Conservation (phyloP, 92 coral and sea anemone genomes). For the Actinostola sp. region DNA sequence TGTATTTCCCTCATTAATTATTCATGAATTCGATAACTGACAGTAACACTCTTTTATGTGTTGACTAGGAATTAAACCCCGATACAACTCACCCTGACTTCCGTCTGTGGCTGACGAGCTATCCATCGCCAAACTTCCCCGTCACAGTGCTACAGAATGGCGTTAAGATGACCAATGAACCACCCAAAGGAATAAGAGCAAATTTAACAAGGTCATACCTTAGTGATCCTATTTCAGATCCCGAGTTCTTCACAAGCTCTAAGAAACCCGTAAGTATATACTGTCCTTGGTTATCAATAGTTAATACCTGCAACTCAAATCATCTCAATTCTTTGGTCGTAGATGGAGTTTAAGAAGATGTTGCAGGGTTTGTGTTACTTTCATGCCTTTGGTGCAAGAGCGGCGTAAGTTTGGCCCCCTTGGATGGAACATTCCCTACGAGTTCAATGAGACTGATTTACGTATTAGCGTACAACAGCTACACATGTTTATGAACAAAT, state of each 20-base stretch:
- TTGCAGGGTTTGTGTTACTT: conserved; percentile 93
- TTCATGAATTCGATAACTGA: too few relatives aligned
- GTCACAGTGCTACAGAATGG: conserved; percentile 99
- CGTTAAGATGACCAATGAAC: conserved; percentile 99
- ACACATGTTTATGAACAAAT: conserved; percentile 94
- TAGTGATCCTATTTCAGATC: conserved; percentile 99
- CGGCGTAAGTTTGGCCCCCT: conserved; percentile 95
- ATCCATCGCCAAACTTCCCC: conserved; percentile 99
- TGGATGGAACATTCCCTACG: conserved; percentile 99
- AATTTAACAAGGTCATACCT: conserved; percentile 89
- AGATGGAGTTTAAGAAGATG: conserved; percentile 91
- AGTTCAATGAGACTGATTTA: conserved; percentile 96
- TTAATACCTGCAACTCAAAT: too few relatives aligned
- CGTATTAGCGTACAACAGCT: conserved; percentile 93
- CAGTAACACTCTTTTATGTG: background rate
- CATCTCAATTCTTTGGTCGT: background rate
- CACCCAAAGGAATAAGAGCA: conserved; percentile 96
- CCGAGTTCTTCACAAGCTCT: conserved; percentile 92
- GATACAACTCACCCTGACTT: conserved; percentile 98
- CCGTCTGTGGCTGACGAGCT: conserved; percentile 98
- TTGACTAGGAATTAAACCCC: conserved; percentile 85
- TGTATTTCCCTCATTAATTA: too few relatives aligned
- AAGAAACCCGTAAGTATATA: conserved; percentile 29
- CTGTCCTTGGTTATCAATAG: too few relatives aligned
- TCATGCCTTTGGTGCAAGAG: conserved; percentile 98